Conservation (phyloP, 1,140 invertebrate genomes). For the Drosophila sucinea region DNA sequence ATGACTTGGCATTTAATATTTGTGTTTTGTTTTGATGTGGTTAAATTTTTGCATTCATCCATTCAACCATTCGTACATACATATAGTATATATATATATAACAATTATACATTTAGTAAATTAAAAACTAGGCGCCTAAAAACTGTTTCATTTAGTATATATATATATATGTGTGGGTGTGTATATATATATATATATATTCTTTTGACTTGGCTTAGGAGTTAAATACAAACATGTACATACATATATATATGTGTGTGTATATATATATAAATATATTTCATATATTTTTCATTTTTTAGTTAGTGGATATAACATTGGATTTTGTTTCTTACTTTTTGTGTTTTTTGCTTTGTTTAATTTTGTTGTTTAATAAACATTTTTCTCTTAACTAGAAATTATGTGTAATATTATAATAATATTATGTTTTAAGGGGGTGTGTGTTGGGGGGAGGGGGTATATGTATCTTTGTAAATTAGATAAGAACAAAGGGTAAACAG, state of each 20-base stretch:
- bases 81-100: constrained; percentile 33
- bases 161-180: constrained; percentile 27
- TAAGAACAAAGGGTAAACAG: background rate
- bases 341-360: constrained; percentile 10
- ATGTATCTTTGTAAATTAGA: background rate
- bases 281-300: constrained; percentile 62
- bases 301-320: constrained; percentile 64
- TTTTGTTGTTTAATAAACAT: constrained; percentile 7
- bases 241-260: constrained; percentile 41
- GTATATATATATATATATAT: constrained; percentile 37
- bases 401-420: constrained; percentile 19
- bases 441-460: background rate
- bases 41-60: constrained; percentile 39
- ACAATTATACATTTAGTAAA: constrained; percentile 60
- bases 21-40: constrained; percentile 17
- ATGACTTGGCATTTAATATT: constrained; percentile 60
- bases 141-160: constrained; percentile 36
- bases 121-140: constrained; percentile 44
- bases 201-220: constrained; percentile 72
- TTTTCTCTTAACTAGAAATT: constrained; percentile 21
- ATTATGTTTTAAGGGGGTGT: constrained; percentile 1
- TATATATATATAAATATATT: constrained; percentile 66
- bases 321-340: constrained; percentile 38
- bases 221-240: constrained; percentile 75
- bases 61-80: constrained; percentile 9